Evolutionary conservation across 1,140 invertebrate species (phyloP), one percentile per base, ranked within the genome.

Genomic region (Aphidius ervi): DNA sequence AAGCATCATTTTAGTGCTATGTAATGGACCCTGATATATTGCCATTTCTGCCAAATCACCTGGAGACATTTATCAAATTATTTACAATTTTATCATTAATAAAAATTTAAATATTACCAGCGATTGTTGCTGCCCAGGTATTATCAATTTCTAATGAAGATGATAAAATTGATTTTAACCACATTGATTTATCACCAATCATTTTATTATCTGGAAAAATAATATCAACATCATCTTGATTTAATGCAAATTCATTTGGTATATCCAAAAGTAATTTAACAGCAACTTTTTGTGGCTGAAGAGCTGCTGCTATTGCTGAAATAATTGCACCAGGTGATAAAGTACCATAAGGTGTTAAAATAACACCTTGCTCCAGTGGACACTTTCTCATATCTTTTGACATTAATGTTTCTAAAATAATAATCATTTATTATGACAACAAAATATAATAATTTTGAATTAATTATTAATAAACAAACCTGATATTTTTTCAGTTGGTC

Each of bases 41-140:
- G 82, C 76, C 46, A 85, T 80, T 74, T 87, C 85, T 7, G 84
- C 86, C 61, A 88, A 73, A 68, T 88, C 85, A 47, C 86, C 86
- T 84, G 61, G 61, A n/a, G 48, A 76, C 68, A 65, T 41, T 56
- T 6, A 40, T 9, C 52, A 52, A 67, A 63, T 64, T 23, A 46
- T 54, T 20, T 54, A 23, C 37, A 52, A 49, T 52, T 58, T 58
- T 54, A 45, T 45, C 41, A 47, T 46, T 55, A 8, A n/a, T n/a
- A 47, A 31, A 9, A 54, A 5, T 40, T 59, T 16, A 46, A 39
- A 40, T 39, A 42, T 61, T 74, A 84, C 84, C 83, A 67, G 83
- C 84, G 39, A 87, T 65, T 10, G 86, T 85, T n/a, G 84, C 78
- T 39, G 82, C 77, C 82, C 83, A 86, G 47, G 82, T 63, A 65